Evolutionary conservation across 2,797 vertebrate genomes (phyloP).

Genomic region (Pangasius djambal): DNA sequence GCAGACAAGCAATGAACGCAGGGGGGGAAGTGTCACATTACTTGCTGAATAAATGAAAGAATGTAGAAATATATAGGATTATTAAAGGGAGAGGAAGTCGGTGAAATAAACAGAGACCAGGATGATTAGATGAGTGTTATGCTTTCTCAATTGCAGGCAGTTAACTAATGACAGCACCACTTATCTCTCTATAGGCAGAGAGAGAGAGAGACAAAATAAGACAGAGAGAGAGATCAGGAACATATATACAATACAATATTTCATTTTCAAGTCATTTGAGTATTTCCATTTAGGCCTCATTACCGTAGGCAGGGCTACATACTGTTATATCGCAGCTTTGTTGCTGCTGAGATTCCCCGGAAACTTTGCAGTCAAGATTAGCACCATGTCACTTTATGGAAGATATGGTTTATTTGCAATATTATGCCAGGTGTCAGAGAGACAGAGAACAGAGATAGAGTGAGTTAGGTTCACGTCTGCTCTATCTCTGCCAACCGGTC

Average conservation of each 20-base stretch:
- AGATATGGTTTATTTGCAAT: background rate
- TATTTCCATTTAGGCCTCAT: background rate
- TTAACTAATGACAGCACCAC: constrained; percentile 22
- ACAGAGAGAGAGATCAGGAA: background rate
- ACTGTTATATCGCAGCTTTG: background rate
- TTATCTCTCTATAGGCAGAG: constrained; percentile 15
- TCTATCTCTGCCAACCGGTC: too few relatives aligned
- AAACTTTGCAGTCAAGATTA: background rate
- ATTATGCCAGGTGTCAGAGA: background rate
- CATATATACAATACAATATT: background rate
- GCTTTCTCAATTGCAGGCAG: constrained; percentile 15
- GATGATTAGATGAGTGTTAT: background rate
- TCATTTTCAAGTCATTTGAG: background rate
- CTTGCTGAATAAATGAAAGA: background rate
- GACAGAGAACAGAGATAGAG: background rate
- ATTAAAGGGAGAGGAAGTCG: background rate
- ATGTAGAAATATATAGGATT: constrained; percentile 23
- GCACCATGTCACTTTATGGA: background rate
- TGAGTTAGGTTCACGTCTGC: background rate
- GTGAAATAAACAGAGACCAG: background rate
- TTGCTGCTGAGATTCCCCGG: background rate
- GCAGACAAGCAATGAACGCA: constrained; percentile 1
- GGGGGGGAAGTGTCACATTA: background rate
- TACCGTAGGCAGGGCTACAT: background rate
- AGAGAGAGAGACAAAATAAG: background rate